A percentile compares a stretch with the other conserved stretches of the same genome.
Evolutionary conservation across 2,113 vertebrate genomes (phyloP).

Genomic region (Lepus europaeus): DNA sequence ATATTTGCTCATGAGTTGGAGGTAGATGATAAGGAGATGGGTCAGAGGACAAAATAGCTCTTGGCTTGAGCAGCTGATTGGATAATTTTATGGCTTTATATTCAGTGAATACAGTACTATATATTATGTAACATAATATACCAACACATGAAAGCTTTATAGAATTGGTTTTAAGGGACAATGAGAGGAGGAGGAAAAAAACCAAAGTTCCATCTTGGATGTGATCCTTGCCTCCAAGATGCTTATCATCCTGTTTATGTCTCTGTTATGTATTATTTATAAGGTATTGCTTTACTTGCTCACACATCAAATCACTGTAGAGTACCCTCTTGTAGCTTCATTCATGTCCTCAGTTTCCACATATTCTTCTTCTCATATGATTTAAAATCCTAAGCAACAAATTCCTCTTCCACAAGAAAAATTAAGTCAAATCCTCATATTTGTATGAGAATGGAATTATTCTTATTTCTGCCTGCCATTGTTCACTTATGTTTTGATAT

Average conservation of each 20-base stretch:
- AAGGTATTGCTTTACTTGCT: not conserved
- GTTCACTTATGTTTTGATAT: not conserved
- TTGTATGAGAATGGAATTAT: not conserved
- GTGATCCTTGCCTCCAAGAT: not conserved
- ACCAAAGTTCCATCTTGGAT: not conserved
- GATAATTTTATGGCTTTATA: not conserved
- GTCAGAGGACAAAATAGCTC: not conserved
- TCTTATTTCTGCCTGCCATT: not conserved
- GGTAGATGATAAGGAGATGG: not conserved
- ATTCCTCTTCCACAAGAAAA: not conserved
- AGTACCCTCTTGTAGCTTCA: not conserved
- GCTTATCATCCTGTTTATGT: not conserved
- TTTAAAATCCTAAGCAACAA: conserved; percentile 14
- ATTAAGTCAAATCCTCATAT: not conserved
- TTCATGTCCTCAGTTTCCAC: not conserved
- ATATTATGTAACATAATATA: no score
- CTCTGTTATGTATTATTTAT: not conserved
- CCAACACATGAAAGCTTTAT: not conserved
- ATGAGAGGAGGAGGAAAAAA: not conserved
- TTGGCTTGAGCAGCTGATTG: not conserved
- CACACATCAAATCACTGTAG: not conserved
- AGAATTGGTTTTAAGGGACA: not conserved
- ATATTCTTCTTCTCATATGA: not conserved
- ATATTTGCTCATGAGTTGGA: not conserved
- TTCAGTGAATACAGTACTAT: fast-evolving